Evolutionary conservation across 2,888 invertebrate genomes (phyloP).

Genomic region (Pachycephus smyrnensis): DNA sequence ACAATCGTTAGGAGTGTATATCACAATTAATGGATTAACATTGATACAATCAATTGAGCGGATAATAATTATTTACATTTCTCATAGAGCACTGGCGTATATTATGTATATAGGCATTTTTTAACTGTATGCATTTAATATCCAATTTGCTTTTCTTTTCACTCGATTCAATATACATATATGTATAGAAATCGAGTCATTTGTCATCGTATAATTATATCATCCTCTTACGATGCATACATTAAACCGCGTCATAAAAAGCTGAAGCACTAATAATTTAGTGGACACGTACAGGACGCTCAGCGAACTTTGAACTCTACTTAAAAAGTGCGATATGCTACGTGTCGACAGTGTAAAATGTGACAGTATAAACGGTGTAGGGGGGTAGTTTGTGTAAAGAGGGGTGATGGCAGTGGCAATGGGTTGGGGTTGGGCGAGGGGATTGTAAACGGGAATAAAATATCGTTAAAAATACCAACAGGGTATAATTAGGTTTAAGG

Average conservation of each 20-base stretch:
- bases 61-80: not conserved
- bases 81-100: not conserved
- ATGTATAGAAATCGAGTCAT: not conserved
- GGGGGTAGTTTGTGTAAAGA: not conserved
- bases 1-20: not conserved
- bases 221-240: not conserved
- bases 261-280: conserved; percentile 1
- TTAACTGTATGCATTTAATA: not conserved
- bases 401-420: not conserved
- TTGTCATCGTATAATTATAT: not conserved
- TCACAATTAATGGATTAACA: not conserved
- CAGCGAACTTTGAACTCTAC: not conserved
- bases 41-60: not conserved
- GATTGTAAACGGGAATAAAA: not conserved
- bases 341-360: not conserved
- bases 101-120: not conserved
- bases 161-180: not conserved
- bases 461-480: not conserved
- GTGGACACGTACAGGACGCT: not conserved
- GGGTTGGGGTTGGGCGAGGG: not conserved
- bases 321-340: not conserved
- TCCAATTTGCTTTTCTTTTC: no score
- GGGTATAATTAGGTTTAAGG: not conserved
- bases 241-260: not conserved
- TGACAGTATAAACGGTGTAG: not conserved